Evolutionary conservation across 2,888 invertebrate genomes (phyloP).

Genomic region (Ceratothoa steindachneri): DNA sequence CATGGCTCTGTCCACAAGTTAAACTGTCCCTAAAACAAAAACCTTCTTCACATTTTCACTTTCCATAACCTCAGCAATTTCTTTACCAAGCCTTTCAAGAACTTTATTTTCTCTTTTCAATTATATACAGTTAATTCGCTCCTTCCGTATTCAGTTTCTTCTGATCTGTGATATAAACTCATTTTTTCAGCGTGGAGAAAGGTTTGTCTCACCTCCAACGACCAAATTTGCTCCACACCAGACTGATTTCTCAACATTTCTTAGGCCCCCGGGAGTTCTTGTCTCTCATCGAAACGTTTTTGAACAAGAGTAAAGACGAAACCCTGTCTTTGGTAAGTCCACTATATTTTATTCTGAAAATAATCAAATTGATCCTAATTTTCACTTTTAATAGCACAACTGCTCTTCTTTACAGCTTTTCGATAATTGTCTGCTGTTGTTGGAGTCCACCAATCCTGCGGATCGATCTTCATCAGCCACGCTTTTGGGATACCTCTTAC

Average conservation of each 20-base stretch:
- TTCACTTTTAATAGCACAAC: neutral
- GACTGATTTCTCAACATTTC: constrained; percentile 1
- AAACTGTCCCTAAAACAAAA: too few species aligned
- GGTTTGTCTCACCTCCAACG: neutral
- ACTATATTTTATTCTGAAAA: neutral
- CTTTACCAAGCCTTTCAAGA: too few species aligned
- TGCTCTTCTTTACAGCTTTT: constrained; percentile 26
- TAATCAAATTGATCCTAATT: too few species aligned
- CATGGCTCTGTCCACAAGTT: too few species aligned
- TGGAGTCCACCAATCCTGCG: constrained; percentile 34
- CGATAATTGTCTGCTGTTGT: constrained; percentile 37
- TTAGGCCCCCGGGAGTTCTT: neutral
- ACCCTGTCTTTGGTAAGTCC: neutral
- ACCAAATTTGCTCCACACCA: neutral
- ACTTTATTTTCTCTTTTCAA: too few species aligned
- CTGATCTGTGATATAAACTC: too few species aligned
- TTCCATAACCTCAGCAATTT: too few species aligned
- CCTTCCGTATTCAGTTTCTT: too few species aligned
- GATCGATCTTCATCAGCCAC: constrained; percentile 36
- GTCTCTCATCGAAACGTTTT: neutral
- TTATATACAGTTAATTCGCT: too few species aligned
- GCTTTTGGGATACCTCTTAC: neutral
- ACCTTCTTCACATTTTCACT: too few species aligned
- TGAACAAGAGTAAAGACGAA: neutral
- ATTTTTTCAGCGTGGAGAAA: constrained; percentile 2